Evolutionary conservation across 2,113 vertebrate genomes (phyloP).

Genomic region (Leucopternis melanops): DNA sequence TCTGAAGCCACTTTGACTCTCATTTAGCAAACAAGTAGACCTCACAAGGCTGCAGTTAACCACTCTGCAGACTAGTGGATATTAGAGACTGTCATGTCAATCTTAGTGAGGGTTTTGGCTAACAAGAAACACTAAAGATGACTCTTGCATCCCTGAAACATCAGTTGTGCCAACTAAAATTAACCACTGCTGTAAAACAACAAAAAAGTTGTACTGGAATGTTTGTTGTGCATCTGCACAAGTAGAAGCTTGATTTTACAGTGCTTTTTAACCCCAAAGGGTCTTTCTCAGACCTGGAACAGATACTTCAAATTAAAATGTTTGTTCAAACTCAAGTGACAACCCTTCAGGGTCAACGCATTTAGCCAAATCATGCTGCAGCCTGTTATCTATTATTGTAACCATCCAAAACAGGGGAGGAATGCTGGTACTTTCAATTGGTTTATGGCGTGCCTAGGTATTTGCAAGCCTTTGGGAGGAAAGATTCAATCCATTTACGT

Average conservation of each 20-base stretch:
- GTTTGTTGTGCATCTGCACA: not conserved
- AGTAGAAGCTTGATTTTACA: constrained; percentile 16
- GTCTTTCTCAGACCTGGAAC: not conserved
- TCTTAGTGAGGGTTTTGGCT: not conserved
- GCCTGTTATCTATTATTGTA: constrained; percentile 37
- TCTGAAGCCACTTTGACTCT: not conserved
- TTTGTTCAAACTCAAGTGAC: not conserved
- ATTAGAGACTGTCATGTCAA: not conserved
- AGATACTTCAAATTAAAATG: constrained; percentile 36
- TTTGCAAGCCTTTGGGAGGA: not conserved
- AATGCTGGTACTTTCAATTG: not conserved
- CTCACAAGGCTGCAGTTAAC: not conserved
- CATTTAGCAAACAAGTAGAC: not conserved
- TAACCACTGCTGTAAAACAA: not conserved
- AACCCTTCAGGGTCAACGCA: constrained; percentile 39
- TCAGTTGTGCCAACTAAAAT: not conserved
- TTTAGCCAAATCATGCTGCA: constrained; percentile 11
- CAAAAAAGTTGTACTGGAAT: not conserved
- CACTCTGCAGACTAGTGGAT: not conserved
- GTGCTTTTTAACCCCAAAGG: constrained; percentile 16
- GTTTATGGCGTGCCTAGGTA: not conserved
- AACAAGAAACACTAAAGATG: not conserved
- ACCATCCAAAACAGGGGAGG: not conserved
- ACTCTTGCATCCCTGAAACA: not conserved
- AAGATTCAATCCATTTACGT: not conserved